Evolutionary conservation across 2,797 vertebrate genomes (phyloP).

Genomic region (Tenualosa ilisha): DNA sequence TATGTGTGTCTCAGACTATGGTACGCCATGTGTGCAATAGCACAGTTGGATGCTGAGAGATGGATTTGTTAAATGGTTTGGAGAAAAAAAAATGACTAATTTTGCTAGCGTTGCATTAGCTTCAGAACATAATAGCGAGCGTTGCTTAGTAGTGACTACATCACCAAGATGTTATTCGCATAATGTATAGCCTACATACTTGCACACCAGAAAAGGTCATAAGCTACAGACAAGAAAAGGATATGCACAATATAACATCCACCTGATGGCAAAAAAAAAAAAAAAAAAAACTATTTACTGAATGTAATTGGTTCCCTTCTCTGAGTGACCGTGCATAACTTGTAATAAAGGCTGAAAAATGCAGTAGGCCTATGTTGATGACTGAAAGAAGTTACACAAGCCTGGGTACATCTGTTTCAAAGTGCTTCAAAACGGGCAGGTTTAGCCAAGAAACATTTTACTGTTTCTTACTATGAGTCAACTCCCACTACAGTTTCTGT

Average conservation of each 20-base stretch:
- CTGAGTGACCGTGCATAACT: background rate
- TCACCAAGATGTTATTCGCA: background rate
- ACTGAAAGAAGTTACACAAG: background rate
- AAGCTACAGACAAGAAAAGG: background rate
- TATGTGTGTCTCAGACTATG: background rate
- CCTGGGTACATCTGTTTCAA: background rate
- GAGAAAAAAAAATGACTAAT: no score
- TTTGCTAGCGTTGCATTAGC: no score
- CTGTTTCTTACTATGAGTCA: background rate
- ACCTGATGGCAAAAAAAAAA: background rate
- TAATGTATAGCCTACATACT: background rate
- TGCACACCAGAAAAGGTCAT: background rate
- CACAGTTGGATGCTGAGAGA: background rate
- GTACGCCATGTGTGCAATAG: background rate
- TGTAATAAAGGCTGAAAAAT: background rate
- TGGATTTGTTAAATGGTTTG: no score
- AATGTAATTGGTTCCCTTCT: background rate
- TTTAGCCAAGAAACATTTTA: background rate
- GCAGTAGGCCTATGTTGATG: background rate
- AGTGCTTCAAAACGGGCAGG: background rate
- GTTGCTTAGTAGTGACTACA: background rate
- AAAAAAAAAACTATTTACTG: no score
- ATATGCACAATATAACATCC: background rate
- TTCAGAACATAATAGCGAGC: no score
- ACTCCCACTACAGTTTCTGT: constrained; percentile 7